Conservation (phyloP, 1,140 invertebrate genomes). For the Megalonaias nervosa region DNA sequence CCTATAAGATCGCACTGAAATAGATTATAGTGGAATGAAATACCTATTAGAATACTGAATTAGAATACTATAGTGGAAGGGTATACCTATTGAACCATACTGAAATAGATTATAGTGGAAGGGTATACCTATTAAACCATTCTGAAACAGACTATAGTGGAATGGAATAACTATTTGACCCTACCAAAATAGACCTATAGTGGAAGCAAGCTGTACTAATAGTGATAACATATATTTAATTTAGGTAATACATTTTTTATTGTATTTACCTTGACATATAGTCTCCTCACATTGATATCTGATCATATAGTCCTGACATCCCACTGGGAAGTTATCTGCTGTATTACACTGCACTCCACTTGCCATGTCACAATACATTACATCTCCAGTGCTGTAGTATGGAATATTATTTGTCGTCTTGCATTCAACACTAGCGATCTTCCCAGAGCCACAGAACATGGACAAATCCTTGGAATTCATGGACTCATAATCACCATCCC, state of each 20-base stretch:
- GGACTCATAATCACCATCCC: constrained; percentile 42
- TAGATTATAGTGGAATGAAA: too few relatives aligned
- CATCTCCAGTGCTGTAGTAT: constrained; percentile 17
- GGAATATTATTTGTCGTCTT: constrained; percentile 6
- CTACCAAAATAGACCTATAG: too few relatives aligned
- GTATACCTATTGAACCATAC: too few relatives aligned
- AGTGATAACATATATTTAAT: too few relatives aligned
- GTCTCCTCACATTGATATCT: constrained; percentile 58
- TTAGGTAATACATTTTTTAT: background rate
- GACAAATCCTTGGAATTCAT: constrained; percentile 40
- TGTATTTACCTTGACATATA: constrained; percentile 3
- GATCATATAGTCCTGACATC: constrained; percentile 67
- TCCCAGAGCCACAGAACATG: constrained; percentile 38
- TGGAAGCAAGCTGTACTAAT: too few relatives aligned
- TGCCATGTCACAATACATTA: constrained; percentile 18
- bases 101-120: too few relatives aligned
- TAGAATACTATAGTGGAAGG: too few relatives aligned
- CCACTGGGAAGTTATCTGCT: constrained; percentile 13
- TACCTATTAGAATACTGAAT: too few relatives aligned
- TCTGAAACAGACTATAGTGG: too few relatives aligned
- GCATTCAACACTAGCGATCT: constrained; percentile 41
- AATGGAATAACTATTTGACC: too few relatives aligned
- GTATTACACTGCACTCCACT: constrained; percentile 32
- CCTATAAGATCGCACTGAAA: too few relatives aligned
- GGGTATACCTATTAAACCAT: too few relatives aligned